A percentile compares a stretch with the other conserved stretches of the same genome.
Conservation (phyloP, 2,888 invertebrate species). For the Apotomis turbidana region DNA sequence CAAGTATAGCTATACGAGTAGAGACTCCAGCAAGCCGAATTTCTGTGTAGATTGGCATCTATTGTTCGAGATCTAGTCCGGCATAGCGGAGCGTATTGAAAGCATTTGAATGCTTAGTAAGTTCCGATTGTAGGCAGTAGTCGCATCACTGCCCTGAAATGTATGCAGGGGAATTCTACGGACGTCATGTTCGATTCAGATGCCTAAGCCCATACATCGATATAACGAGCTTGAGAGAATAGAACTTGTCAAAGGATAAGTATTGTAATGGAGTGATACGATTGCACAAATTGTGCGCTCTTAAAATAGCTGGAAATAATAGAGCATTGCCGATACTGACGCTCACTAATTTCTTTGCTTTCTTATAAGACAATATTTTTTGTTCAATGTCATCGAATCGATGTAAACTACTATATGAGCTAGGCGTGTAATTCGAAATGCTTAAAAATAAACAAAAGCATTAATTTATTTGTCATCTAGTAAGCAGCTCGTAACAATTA, state of each 20-base stretch:
- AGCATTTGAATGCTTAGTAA: constrained; percentile 73
- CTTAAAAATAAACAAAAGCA: too few relatives aligned
- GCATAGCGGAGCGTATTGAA: constrained; percentile 68
- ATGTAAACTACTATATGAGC: too few relatives aligned
- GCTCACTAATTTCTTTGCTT: too few relatives aligned
- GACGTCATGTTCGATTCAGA: constrained; percentile 16
- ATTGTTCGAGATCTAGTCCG: constrained; percentile 69
- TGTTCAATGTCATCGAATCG: too few relatives aligned
- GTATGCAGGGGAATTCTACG: constrained; percentile 28
- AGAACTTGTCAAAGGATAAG: not conserved
- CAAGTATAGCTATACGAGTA: constrained; percentile 9
- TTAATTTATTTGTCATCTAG: too few relatives aligned
- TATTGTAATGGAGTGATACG: not conserved
- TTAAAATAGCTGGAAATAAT: not conserved
- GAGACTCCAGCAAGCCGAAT: constrained; percentile 68
- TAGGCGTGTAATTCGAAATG: too few relatives aligned
- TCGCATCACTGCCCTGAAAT: constrained; percentile 38
- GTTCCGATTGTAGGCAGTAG: constrained; percentile 63
- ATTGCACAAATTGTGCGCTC: not conserved
- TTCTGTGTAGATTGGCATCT: constrained; percentile 75
- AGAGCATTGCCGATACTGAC: too few relatives aligned
- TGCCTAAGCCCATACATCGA: constrained; percentile 1
- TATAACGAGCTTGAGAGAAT: not conserved
- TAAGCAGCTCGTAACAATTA: too few relatives aligned
- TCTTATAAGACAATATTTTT: too few relatives aligned